These are phyloP conservation scores for Euwallacea fornicatus DNA, from an alignment of 1,140 invertebrate genomes.

Conservation along the genomic window DNA sequence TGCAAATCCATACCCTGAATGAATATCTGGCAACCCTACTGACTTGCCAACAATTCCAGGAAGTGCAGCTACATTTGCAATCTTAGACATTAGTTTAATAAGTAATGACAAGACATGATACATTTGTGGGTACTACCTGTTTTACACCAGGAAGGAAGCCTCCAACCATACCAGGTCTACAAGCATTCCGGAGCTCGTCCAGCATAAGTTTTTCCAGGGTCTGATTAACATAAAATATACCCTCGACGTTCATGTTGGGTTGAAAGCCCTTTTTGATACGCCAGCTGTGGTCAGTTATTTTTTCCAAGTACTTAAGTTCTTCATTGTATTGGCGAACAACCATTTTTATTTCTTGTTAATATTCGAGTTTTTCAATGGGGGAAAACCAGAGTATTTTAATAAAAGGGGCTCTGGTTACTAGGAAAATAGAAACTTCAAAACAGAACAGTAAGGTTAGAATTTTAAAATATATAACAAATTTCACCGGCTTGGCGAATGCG, in stretches of 20 bases:
- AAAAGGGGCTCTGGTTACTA: no score
- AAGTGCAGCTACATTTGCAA: constrained; percentile 98
- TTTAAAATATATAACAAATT: no score
- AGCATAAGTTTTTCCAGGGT: constrained; percentile 95
- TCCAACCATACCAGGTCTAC: constrained; percentile 83
- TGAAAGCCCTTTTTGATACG: constrained; percentile 98
- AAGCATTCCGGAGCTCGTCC: constrained; percentile 91
- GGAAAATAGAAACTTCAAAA: no score
- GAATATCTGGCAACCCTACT: constrained; percentile 94
- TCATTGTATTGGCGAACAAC: constrained; percentile 92
- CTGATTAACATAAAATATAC: constrained; percentile 96
- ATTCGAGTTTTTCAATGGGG: no score
- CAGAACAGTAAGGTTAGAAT: no score
- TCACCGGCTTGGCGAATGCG: no score
- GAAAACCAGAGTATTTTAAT: no score
- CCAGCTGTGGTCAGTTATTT: constrained; percentile 83
- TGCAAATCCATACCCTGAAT: constrained; percentile 99
- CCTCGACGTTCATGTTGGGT: constrained; percentile 99
- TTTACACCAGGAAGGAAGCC: constrained; percentile 98
- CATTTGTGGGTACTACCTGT: constrained; percentile 59
- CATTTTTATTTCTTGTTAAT: constrained; percentile 59
- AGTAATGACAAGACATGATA: constrained; percentile 5
- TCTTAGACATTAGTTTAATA: constrained; percentile 52
- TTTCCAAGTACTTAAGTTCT: constrained; percentile 92
- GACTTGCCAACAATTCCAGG: constrained; percentile 94